These are phyloP conservation scores for Aptenodytes forsteri DNA, from an alignment of 2,113 vertebrate species.

Conservation along the genomic window DNA sequence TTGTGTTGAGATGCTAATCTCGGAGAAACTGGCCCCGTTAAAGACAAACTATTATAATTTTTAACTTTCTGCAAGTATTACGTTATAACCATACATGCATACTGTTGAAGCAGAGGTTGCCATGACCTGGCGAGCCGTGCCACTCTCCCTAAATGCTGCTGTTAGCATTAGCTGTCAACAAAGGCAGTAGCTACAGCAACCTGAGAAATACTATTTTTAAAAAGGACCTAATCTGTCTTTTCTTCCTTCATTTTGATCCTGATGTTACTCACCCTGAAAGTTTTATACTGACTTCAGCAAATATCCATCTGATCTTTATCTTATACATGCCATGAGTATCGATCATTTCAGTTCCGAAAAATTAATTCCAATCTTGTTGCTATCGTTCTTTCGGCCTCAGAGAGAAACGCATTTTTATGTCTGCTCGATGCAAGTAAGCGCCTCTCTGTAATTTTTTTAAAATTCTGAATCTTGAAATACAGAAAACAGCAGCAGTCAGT, in stretches of 20 bases:
- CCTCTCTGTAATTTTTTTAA: not conserved
- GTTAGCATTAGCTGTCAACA: not conserved
- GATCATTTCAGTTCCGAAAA: not conserved
- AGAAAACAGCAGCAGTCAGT: not conserved
- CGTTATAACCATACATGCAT: accelerated
- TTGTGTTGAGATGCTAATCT: not conserved
- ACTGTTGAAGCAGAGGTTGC: not conserved
- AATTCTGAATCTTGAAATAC: not conserved
- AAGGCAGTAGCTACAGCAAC: not conserved
- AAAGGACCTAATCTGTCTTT: not conserved
- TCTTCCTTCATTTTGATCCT: not conserved
- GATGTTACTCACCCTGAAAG: not conserved
- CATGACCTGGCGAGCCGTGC: not conserved
- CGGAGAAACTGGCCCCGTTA: not conserved
- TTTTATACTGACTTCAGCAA: not conserved
- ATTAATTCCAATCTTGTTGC: not conserved
- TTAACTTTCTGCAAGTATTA: not conserved
- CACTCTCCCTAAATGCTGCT: not conserved
- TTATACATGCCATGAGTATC: not conserved
- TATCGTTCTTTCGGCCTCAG: not conserved
- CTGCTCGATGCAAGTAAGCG: not conserved
- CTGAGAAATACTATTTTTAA: not conserved
- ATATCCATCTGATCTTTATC: not conserved
- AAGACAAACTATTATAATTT: not conserved
- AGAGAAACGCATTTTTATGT: not conserved